phyloP scores from a whole-genome alignment of 2,113 vertebrate genomes.

The Ifrita kowaldi region DNA sequence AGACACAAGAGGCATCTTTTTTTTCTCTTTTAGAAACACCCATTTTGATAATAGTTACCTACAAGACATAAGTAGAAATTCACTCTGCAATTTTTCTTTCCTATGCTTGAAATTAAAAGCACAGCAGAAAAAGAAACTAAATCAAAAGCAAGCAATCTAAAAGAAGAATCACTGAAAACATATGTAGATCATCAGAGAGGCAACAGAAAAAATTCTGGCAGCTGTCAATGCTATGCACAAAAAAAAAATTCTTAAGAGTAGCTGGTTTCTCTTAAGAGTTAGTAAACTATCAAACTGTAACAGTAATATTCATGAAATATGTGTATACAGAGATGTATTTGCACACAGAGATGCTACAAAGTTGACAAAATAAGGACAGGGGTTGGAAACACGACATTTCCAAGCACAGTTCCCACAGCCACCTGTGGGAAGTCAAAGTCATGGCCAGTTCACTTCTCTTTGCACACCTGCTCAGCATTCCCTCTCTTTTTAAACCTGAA shows the following conservation, averaged over 20 bases:
- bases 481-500: not conserved
- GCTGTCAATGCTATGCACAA: not conserved
- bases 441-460: not conserved
- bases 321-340: not conserved
- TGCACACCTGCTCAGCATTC: not conserved
- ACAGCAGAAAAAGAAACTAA: not conserved
- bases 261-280: not conserved
- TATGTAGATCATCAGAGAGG: not conserved
- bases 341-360: not conserved
- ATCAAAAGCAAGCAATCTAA: not conserved
- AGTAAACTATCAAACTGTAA: not conserved
- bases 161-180: slow-evolving; percentile 17
- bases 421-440: not conserved
- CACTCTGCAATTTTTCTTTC: slow-evolving; percentile 8
- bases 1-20: not conserved
- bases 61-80: not conserved
- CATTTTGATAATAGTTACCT: not conserved
- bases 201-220: not conserved
- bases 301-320: not conserved
- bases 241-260: not conserved
- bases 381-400: not conserved
- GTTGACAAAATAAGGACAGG: not conserved
- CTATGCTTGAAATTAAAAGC: not conserved
- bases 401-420: not conserved
- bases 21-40: not conserved